Evolutionary conservation across 2,888 invertebrate species (phyloP), one percentile per base, ranked within the genome.

Genomic region (Chrysolina haemoptera): DNA sequence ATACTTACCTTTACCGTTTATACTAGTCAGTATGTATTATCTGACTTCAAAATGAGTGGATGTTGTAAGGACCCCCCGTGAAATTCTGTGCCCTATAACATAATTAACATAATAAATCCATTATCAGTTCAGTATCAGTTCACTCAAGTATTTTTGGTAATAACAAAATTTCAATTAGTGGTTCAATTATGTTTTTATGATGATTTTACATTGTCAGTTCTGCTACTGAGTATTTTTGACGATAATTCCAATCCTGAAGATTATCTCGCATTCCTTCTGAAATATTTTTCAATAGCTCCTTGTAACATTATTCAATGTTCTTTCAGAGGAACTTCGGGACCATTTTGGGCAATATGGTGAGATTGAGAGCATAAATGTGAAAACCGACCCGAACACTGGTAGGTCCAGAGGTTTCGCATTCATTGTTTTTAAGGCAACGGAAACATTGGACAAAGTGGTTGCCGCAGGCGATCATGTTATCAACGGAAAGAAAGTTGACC

Each of bases 321-420:
- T 91, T 91, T n/a, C 92, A 98, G 98, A 96, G 94, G 98, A 98
- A 90, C 90, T 98, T 81, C 93, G 96, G 85, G 97, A 97, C 83
- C 97, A 98, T 89, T 98, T 98, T 89, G 93, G 95, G 82, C 93
- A 94, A 83, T 98, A 94, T 89, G 98, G 98, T 73, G 96, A 97
- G 87, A 98, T 98, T 82, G 96, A 96, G 87, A 97, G 96, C 88
- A 96, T 98, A 88, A 98, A 96, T 90, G 95, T 98, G 75, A 98
- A 98, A 91, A 97, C 97, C 89, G 98, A 98, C 89, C 95, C 96
- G 68, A 95, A 95, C 87, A 98, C 98, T 14, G 98, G 97, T 78
- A 90, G 97, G 86, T 98, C 98, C 74, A 91, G 98, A 87, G 98
- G 98, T 72, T 98, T 98, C 88, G 98, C 98, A 73, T 98, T 98